Conservation (phyloP, 2,888 invertebrate genomes). For the Itoplectis maculator region DNA sequence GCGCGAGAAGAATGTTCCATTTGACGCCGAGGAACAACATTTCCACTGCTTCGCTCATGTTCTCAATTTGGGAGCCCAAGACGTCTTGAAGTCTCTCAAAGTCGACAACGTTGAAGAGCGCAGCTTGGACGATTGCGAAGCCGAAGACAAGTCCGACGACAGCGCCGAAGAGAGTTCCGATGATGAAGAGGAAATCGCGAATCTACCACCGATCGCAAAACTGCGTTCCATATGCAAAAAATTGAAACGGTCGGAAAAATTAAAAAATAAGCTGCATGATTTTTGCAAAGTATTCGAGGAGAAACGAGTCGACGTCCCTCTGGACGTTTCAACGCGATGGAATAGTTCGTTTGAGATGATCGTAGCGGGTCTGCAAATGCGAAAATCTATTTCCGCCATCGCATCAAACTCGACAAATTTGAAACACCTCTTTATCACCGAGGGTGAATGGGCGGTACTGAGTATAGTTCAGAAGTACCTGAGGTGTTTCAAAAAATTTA, state of each 20-base stretch:
- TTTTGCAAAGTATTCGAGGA: slow-evolving; percentile 36
- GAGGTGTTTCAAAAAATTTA: slow-evolving; percentile 34
- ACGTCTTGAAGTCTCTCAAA: slow-evolving; percentile 13
- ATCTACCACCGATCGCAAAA: slow-evolving; percentile 31
- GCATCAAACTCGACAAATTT: slow-evolving; percentile 17
- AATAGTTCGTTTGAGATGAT: slow-evolving; percentile 38
- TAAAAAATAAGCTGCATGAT: too few relatives aligned
- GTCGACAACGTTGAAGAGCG: slow-evolving; percentile 8
- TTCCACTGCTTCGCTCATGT: too few relatives aligned
- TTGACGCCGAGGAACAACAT: too few relatives aligned
- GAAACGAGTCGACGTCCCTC: slow-evolving; percentile 25
- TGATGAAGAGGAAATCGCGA: neutral
- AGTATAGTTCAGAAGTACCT: slow-evolving; percentile 27
- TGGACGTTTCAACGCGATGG: slow-evolving; percentile 31
- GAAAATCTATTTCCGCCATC: too few relatives aligned
- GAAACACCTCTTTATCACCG: slow-evolving; percentile 21
- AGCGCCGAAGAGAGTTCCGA: neutral
- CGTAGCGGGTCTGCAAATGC: slow-evolving; percentile 9
- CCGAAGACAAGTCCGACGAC: slow-evolving; percentile 21
- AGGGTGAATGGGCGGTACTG: slow-evolving; percentile 39
- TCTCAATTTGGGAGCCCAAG: too few relatives aligned
- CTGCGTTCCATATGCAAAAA: too few relatives aligned
- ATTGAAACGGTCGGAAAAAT: too few relatives aligned
- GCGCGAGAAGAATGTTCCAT: too few relatives aligned
- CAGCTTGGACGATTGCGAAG: neutral